A percentile compares a stretch with the other conserved stretches of the same genome.
phyloP scores from a whole-genome alignment of 2,113 vertebrate genomes.

The Poeciliopsis occidentalis region DNA sequence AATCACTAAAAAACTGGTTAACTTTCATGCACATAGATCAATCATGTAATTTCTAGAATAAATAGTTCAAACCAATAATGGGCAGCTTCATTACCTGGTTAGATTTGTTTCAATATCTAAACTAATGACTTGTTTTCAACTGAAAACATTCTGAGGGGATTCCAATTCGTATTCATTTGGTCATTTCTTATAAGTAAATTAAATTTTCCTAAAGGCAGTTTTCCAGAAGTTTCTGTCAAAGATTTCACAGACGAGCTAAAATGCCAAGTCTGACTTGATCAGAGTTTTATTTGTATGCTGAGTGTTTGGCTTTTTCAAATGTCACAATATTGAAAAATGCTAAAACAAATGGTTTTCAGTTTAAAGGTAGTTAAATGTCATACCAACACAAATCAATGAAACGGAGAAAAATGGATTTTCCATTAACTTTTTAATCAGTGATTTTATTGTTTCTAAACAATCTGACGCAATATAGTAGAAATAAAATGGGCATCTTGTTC shows the following conservation, averaged over 20 bases:
- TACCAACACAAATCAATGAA: not conserved
- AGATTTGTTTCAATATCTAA: not conserved
- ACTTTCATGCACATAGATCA: not conserved
- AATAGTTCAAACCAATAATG: not conserved
- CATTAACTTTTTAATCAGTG: not conserved
- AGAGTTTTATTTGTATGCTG: constrained; percentile 2
- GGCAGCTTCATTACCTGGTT: not conserved
- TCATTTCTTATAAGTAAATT: constrained; percentile 41
- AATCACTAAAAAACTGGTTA: not conserved
- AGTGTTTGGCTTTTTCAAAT: constrained; percentile 40
- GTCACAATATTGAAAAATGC: constrained; percentile 15
- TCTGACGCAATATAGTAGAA: not conserved
- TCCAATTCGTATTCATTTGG: not conserved
- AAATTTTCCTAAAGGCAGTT: constrained; percentile 45
- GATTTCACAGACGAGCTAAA: constrained; percentile 32
- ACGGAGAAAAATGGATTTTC: not conserved
- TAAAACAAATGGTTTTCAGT: not conserved
- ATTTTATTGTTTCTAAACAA: not conserved
- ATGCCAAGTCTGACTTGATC: constrained; percentile 39
- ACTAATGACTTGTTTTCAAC: not conserved
- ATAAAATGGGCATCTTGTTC: constrained; percentile 3
- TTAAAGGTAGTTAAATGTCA: not conserved
- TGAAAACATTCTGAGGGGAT: constrained; percentile 1
- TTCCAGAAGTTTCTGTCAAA: constrained; percentile 26
- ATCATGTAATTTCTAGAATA: not conserved